Conservation (phyloP, 2,113 vertebrate genomes). For the Vicugna pacos region DNA sequence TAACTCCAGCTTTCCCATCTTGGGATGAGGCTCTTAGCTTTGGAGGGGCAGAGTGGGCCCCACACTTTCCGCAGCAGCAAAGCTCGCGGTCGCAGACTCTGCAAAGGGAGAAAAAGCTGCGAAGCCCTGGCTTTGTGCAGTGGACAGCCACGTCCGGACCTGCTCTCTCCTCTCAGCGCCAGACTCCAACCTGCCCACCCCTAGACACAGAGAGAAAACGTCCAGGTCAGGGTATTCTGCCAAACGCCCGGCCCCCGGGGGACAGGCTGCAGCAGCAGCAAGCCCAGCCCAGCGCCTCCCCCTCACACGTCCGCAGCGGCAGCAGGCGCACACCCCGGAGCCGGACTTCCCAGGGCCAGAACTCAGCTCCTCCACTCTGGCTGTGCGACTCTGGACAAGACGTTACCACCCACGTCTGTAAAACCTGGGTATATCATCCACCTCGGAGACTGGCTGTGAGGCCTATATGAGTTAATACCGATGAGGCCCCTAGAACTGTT, state of each 20-base stretch:
- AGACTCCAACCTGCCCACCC: neutral
- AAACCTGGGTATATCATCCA: neutral
- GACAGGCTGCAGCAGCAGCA: neutral
- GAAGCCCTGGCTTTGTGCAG: neutral
- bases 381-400: neutral
- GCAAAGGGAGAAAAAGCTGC: neutral
- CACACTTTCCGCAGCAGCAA: neutral
- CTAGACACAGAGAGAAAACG: neutral
- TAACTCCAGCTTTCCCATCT: neutral
- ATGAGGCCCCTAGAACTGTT: neutral
- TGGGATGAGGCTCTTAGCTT: neutral
- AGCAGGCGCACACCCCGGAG: accelerated
- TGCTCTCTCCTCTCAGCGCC: neutral
- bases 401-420: neutral
- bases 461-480: neutral
- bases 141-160: neutral
- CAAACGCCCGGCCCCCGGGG: neutral
- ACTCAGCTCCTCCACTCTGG: too few relatives aligned
- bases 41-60: neutral
- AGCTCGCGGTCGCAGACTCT: neutral
- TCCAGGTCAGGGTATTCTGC: neutral
- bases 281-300: accelerated
- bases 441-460: neutral
- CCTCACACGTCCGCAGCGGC: too few relatives aligned
- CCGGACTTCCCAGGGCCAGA: neutral